Evolutionary conservation across 2,888 invertebrate species (phyloP).

Genomic region (Crepidodera aurea): DNA sequence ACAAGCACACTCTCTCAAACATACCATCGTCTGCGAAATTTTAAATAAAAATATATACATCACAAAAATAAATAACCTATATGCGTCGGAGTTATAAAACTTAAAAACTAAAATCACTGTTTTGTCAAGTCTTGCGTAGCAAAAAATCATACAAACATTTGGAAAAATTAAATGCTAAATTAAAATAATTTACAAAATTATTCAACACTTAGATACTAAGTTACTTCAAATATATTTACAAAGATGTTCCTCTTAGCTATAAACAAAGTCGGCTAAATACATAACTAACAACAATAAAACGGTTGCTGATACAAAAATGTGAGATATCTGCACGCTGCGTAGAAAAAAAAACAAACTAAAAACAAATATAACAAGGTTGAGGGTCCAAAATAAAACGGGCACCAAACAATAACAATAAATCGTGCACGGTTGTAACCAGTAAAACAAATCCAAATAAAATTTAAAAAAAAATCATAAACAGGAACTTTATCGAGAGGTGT

Average conservation of each 20-base stretch:
- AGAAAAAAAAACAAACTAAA: slow-evolving; percentile 38
- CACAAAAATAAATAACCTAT: slow-evolving; percentile 59
- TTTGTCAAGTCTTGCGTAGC: slow-evolving; percentile 58
- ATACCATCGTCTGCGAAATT: slow-evolving; percentile 51
- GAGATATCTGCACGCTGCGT: slow-evolving; percentile 46
- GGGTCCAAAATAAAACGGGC: slow-evolving; percentile 48
- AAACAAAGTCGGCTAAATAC: slow-evolving; percentile 32
- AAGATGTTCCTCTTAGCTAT: slow-evolving; percentile 56
- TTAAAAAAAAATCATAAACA: too few species aligned
- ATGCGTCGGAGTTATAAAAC: slow-evolving; percentile 52
- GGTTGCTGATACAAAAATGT: slow-evolving; percentile 30
- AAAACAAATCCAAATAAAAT: slow-evolving; percentile 56
- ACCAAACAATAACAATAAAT: slow-evolving; percentile 37
- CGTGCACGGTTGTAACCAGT: slow-evolving; percentile 52
- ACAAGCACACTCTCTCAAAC: slow-evolving; percentile 54
- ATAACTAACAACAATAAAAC: slow-evolving; percentile 35
- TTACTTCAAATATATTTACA: slow-evolving; percentile 56
- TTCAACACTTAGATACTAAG: slow-evolving; percentile 52
- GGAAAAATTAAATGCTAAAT: slow-evolving; percentile 49
- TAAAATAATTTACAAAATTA: slow-evolving; percentile 54
- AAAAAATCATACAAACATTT: slow-evolving; percentile 50
- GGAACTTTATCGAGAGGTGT: neutral
- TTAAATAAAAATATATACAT: slow-evolving; percentile 58
- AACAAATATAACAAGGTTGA: slow-evolving; percentile 40
- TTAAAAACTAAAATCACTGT: slow-evolving; percentile 60